Percentiles rank a stretch among this genome's conserved stretches.
phyloP scores from a whole-genome alignment of 1,140 invertebrate genomes.

The Scaptomyza pallida region DNA sequence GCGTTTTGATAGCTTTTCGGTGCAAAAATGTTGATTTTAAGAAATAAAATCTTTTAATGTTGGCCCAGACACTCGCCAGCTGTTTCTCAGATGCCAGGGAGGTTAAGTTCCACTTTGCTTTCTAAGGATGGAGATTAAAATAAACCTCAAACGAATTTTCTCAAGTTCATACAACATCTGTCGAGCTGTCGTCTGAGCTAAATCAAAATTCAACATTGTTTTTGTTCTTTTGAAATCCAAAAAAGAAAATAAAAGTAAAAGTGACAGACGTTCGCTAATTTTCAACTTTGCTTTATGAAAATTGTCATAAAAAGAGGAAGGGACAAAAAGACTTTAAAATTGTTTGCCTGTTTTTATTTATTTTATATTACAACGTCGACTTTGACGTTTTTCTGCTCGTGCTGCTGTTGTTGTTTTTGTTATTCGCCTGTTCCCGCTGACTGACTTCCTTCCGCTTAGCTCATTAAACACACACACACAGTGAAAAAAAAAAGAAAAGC shows the following conservation, averaged over 20 bases:
- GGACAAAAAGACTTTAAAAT: conserved; percentile 43
- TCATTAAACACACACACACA: conserved; percentile 79
- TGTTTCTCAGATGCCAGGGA: background rate
- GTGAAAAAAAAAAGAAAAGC: conserved; percentile 1
- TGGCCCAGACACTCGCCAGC: conserved; percentile 29
- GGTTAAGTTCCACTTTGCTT: background rate
- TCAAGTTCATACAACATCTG: conserved; percentile 35
- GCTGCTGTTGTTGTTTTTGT: background rate
- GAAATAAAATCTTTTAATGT: conserved; percentile 60
- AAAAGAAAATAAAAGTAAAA: conserved; percentile 67
- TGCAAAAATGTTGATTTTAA: conserved; percentile 42
- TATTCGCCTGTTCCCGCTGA: conserved; percentile 32
- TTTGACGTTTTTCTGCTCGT: conserved; percentile 53
- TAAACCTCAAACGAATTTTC: background rate
- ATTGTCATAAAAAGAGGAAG: background rate
- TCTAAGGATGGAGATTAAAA: too few species aligned
- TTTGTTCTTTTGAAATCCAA: conserved; percentile 1
- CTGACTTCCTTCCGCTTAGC: conserved; percentile 81
- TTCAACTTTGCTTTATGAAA: conserved; percentile 59
- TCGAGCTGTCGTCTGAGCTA: conserved; percentile 29
- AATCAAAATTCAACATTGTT: conserved; percentile 48
- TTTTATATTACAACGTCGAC: conserved; percentile 68
- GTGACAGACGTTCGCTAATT: conserved; percentile 75
- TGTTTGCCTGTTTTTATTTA: conserved; percentile 62
- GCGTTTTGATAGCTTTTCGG: background rate